Conservation (phyloP, 2,113 vertebrate species). For the Montifringilla adamsi region DNA sequence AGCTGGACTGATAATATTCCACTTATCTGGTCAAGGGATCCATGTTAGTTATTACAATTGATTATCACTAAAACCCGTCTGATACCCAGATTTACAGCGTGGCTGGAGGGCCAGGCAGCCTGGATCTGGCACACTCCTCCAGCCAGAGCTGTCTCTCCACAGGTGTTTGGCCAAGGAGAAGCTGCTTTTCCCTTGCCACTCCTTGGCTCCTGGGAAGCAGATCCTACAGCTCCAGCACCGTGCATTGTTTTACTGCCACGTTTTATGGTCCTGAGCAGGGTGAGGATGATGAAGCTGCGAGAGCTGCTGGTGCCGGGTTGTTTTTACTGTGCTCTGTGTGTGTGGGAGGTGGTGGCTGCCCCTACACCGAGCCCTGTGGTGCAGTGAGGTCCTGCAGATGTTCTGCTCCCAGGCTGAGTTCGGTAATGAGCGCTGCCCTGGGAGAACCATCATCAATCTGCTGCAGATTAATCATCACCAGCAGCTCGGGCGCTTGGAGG, state of each 20-base stretch:
- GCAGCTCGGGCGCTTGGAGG: background rate
- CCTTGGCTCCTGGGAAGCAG: accelerated
- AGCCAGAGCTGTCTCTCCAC: background rate
- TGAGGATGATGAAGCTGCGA: background rate
- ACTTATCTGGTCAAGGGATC: constrained; percentile 6
- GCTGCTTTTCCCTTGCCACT: background rate
- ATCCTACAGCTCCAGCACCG: accelerated
- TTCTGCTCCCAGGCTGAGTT: background rate
- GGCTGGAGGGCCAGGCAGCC: background rate
- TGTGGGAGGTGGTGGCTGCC: background rate
- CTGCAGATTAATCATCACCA: background rate
- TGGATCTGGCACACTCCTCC: background rate
- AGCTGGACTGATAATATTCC: constrained; percentile 10
- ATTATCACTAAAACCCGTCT: constrained; percentile 55
- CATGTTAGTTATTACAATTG: background rate
- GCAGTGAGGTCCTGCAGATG: background rate
- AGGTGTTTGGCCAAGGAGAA: background rate
- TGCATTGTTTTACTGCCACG: accelerated
- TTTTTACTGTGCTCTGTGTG: background rate
- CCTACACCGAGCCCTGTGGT: background rate
- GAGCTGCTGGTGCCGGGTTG: background rate
- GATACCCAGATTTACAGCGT: constrained; percentile 46
- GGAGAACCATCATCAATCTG: background rate
- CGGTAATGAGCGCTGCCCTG: accelerated
- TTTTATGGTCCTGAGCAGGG: background rate